A percentile compares a stretch with the other conserved stretches of the same genome.
Evolutionary conservation across 2,113 vertebrate species (phyloP).

Genomic region (Oncorhynchus clarkii): DNA sequence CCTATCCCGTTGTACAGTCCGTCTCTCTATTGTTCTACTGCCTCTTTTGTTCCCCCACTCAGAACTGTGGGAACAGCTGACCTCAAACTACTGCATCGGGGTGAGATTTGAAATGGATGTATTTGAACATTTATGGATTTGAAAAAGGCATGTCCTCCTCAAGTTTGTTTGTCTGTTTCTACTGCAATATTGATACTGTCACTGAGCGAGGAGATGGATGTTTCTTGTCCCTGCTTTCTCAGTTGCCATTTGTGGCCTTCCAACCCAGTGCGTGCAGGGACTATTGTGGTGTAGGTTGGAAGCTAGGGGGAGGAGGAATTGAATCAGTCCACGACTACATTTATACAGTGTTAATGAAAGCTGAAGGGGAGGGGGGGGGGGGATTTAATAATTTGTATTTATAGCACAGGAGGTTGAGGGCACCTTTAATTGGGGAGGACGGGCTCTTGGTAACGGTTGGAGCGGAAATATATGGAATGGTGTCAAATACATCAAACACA

Average conservation of each 20-base stretch:
- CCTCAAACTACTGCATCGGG: not conserved
- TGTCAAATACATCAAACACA: no score
- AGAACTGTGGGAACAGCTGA: not conserved
- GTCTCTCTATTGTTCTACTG: not conserved
- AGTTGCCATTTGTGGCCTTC: not conserved
- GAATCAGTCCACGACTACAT: no score
- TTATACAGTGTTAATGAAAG: no score
- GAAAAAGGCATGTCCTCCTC: slow-evolving; percentile 1
- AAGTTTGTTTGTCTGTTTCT: not conserved
- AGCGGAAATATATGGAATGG: no score
- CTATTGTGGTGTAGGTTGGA: not conserved
- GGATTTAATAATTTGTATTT: no score
- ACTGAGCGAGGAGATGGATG: not conserved
- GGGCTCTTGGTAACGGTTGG: no score
- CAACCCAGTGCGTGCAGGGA: not conserved
- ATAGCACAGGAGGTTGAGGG: no score
- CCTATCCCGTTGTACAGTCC: not conserved
- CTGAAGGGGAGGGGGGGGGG: no score
- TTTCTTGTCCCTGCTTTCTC: not conserved
- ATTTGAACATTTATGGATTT: not conserved
- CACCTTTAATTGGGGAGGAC: no score
- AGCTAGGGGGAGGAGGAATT: no score
- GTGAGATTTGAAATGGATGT: not conserved
- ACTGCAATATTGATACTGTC: slow-evolving; percentile 1
- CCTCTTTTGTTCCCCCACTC: not conserved